A percentile compares a stretch with the other conserved stretches of the same genome.
Conservation (phyloP, 2,113 vertebrate species). For the Anthoscopus minutus region DNA sequence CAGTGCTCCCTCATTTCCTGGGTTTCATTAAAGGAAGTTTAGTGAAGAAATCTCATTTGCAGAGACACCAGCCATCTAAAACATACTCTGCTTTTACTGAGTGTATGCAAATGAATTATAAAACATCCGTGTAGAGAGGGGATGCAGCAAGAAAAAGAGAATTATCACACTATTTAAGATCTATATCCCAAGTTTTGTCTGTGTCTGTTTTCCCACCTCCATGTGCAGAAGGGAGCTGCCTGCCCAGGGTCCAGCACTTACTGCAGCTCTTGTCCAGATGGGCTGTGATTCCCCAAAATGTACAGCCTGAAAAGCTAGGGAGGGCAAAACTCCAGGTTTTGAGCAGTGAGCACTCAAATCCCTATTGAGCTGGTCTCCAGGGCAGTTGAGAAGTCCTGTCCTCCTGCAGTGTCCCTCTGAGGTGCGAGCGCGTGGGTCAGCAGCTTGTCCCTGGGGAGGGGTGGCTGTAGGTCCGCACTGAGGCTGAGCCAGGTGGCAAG, state of each 20-base stretch:
- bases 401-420: fast-evolving
- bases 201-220: not conserved
- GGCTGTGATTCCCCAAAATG: not conserved
- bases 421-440: fast-evolving
- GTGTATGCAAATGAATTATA: not conserved
- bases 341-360: not conserved
- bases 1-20: not conserved
- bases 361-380: not conserved
- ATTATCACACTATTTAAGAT: not conserved
- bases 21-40: constrained; percentile 38
- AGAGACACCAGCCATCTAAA: constrained; percentile 34
- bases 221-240: not conserved
- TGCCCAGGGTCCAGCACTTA: too few relatives aligned
- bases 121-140: not conserved
- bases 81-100: not conserved
- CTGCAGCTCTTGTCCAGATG: not conserved
- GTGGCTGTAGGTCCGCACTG: fast-evolving
- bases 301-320: not conserved
- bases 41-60: constrained; percentile 50
- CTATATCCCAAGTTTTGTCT: not conserved
- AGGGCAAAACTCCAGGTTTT: not conserved
- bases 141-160: not conserved
- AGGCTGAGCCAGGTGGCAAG: not conserved
- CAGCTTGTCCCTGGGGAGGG: not conserved
- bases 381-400: fast-evolving